Evolutionary conservation across 2,113 vertebrate species (phyloP).

Genomic region (Pseudopodoces humilis): DNA sequence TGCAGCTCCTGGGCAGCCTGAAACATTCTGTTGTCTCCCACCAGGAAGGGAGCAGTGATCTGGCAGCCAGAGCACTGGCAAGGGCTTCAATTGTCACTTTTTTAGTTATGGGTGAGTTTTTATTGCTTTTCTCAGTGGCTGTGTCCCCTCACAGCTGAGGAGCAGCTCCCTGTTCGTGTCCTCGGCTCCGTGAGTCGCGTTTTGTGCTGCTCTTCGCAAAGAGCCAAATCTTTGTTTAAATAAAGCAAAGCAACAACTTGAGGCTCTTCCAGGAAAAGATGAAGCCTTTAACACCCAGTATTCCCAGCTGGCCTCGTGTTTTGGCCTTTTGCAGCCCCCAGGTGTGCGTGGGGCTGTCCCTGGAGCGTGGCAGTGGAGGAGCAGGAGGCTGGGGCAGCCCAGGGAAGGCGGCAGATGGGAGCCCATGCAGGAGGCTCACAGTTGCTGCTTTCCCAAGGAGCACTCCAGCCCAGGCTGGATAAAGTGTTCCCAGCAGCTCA

Average conservation of each 20-base stretch:
- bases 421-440: accelerated
- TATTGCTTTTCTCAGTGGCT: neutral
- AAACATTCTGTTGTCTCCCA: neutral
- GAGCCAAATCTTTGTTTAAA: neutral
- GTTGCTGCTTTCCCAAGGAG: slow-evolving; percentile 4
- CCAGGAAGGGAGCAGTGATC: accelerated
- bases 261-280: neutral
- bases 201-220: neutral
- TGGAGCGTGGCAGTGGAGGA: accelerated
- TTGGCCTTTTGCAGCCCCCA: neutral
- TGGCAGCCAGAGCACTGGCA: neutral
- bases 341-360: neutral
- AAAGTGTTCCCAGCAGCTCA: neutral
- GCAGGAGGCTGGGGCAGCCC: neutral
- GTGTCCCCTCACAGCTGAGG: neutral
- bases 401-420: slow-evolving; percentile 1
- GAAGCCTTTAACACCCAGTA: neutral
- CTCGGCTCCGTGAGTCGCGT: neutral
- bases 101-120: neutral
- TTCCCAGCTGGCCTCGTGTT: neutral
- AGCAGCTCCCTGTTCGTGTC: neutral
- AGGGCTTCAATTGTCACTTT: neutral
- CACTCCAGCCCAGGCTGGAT: neutral
- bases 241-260: neutral
- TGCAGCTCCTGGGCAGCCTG: neutral